Evolutionary conservation across 2,888 invertebrate genomes (phyloP), one percentile per base, ranked within the genome.

Genomic region (Corythucha ciliata): DNA sequence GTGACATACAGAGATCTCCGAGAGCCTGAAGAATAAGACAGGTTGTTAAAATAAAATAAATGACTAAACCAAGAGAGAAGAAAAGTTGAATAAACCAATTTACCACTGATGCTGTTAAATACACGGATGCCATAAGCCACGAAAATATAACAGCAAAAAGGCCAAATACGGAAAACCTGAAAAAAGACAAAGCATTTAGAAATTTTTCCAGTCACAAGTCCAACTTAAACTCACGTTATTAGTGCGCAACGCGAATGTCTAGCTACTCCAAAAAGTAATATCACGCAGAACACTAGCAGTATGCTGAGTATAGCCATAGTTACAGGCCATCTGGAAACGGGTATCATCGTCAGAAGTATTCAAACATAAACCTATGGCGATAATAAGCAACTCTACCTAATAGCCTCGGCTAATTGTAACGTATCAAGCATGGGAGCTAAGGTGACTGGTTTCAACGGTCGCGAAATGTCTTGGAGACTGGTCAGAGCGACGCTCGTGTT

Each of bases 291-390:
- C 20, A 89, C 81, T 57, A 91, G 79, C 61, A 91, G 78, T 63
- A 85, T 76, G 65, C 88, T 87, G 69, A 90, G 77, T 53, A 90
- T 78, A 53, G 83, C 84, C 79, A 92, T 88, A 54, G 91, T 92
- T 59, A 84, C 79, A 34, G 89, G 87, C 91, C 91, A 92, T 65
- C 87, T 60, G 54, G 29, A 33, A 48, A 24, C 20, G 12, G 14
- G 21, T 46, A 41, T 21, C 41, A 10, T 37, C 26, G 18, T 20
- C 16, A 12, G 41, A 37, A 45, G 6, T 49, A 25, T 16, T 29
- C 37, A 22, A 10, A 2, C 20, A 40, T 2, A 32, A 2, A 48
- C 42, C 4, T 18, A 3, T n/a, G 6, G 14, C 21, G 6, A 47
- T 12, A 20, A 21, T n/a, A 44, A 18, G 18, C 10, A 21, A 20